Evolutionary conservation across 1,140 invertebrate species (phyloP).

Genomic region (Drosophila tani): DNA sequence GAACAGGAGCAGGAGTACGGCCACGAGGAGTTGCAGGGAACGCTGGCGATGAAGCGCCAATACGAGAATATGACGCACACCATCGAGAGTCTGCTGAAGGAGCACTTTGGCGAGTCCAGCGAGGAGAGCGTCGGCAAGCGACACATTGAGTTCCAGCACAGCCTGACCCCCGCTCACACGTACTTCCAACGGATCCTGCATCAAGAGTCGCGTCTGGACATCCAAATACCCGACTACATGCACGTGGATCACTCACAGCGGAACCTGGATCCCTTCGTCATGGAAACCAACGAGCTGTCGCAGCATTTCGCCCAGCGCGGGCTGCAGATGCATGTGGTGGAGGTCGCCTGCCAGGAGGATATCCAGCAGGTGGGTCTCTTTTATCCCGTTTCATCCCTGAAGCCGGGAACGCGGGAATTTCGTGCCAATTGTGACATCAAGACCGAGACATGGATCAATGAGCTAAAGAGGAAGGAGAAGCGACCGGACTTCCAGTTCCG

Average conservation of each 20-base stretch:
- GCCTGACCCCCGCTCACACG: conserved; percentile 68
- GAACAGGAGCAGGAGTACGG: conserved; percentile 60
- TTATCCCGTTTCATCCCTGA: not conserved
- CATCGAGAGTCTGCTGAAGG: conserved; percentile 54
- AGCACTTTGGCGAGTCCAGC: conserved; percentile 53
- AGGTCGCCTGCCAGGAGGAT: conserved; percentile 46
- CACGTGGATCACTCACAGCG: conserved; percentile 62
- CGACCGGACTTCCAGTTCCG: conserved; percentile 45
- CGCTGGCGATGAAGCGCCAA: conserved; percentile 47
- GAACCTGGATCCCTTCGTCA: conserved; percentile 59
- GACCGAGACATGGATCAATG: conserved; percentile 42
- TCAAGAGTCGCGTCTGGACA: conserved; percentile 27
- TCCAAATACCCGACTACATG: conserved; percentile 67
- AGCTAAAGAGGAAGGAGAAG: conserved; percentile 38
- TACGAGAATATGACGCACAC: conserved; percentile 56
- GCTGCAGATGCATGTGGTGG: conserved; percentile 30
- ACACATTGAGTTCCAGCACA: conserved; percentile 69
- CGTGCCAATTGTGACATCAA: conserved; percentile 60
- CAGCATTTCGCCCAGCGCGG: conserved; percentile 35
- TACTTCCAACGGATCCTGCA: conserved; percentile 72
- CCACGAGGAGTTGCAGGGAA: conserved; percentile 14
- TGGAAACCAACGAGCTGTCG: conserved; percentile 35
- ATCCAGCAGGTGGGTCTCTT: conserved; percentile 58
- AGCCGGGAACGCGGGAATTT: conserved; percentile 8
- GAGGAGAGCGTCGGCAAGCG: conserved; percentile 19